A percentile compares a stretch with the other conserved stretches of the same genome.
phyloP scores from a whole-genome alignment of 2,797 vertebrate species.

The Sebastiscus albofasciatus region DNA sequence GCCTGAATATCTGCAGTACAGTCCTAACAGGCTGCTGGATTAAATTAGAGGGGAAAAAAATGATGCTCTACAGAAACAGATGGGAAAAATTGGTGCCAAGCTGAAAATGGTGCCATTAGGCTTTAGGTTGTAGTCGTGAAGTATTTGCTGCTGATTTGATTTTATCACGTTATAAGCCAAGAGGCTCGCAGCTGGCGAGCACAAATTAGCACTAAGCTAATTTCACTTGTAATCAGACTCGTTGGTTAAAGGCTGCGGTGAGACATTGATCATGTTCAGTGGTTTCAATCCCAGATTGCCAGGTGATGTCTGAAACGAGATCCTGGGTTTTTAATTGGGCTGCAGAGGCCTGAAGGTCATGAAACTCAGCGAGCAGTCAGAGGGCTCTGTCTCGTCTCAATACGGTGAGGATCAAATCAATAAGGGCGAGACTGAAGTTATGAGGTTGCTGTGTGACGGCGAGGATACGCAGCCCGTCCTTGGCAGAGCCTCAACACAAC shows the following conservation, averaged over 20 bases:
- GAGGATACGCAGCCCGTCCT: slow-evolving; percentile 50
- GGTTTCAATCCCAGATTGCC: slow-evolving; percentile 4
- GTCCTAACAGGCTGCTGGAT: slow-evolving; percentile 11
- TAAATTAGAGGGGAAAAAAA: background rate
- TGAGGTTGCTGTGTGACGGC: slow-evolving; percentile 46
- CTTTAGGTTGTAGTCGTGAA: slow-evolving; percentile 18
- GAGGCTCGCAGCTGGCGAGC: slow-evolving; percentile 10
- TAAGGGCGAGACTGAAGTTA: slow-evolving; percentile 40
- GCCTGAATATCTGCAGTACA: background rate
- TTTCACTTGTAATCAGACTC: slow-evolving; percentile 4
- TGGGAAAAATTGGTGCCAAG: slow-evolving; percentile 15
- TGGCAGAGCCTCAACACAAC: slow-evolving; percentile 50
- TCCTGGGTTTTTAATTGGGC: slow-evolving; percentile 27
- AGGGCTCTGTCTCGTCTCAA: slow-evolving; percentile 34
- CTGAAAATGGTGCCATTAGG: slow-evolving; percentile 20
- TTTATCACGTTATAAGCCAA: slow-evolving; percentile 23
- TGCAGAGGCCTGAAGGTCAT: slow-evolving; percentile 31
- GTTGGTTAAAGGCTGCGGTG: background rate
- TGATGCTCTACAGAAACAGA: slow-evolving; percentile 15
- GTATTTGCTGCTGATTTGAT: slow-evolving; percentile 33
- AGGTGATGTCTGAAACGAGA: slow-evolving; percentile 24
- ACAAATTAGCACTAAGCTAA: slow-evolving; percentile 28
- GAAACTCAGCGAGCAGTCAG: slow-evolving; percentile 12
- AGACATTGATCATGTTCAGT: slow-evolving; percentile 14
- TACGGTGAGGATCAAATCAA: slow-evolving; percentile 46